Evolutionary conservation across 2,797 vertebrate genomes (phyloP).

Genomic region (Vultur gryphus): DNA sequence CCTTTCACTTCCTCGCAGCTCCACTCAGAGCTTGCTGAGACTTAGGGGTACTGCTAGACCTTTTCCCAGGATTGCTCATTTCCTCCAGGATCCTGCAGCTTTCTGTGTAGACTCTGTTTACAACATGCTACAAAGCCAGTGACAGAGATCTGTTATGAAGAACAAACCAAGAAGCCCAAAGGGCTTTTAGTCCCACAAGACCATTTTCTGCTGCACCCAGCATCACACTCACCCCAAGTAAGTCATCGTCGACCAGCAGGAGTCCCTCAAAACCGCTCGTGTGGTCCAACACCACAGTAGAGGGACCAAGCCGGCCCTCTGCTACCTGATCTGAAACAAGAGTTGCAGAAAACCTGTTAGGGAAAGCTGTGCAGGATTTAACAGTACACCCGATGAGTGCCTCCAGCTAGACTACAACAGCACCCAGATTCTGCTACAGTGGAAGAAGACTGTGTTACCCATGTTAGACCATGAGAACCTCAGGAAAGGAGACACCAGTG

Average conservation of each 20-base stretch:
- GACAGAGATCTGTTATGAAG: background rate
- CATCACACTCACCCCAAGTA: slow-evolving; percentile 86
- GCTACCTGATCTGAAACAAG: slow-evolving; percentile 76
- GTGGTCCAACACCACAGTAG: slow-evolving; percentile 92
- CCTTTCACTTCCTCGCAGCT: background rate
- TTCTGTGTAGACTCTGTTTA: background rate
- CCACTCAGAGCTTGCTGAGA: background rate
- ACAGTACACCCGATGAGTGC: background rate
- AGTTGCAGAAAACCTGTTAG: background rate
- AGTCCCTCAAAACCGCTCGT: slow-evolving; percentile 97
- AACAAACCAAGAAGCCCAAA: background rate
- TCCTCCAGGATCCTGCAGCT: background rate
- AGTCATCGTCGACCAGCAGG: slow-evolving; percentile 93
- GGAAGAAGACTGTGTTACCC: background rate
- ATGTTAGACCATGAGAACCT: background rate
- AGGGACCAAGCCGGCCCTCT: slow-evolving; percentile 90
- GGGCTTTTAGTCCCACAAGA: background rate
- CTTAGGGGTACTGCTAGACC: background rate
- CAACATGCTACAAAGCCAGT: background rate
- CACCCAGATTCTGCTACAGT: background rate
- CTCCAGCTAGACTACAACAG: background rate
- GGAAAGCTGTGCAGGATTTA: background rate
- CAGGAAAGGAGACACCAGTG: background rate
- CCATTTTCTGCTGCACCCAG: background rate
- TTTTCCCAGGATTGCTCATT: background rate